Evolutionary conservation across 2,113 vertebrate genomes (phyloP).

Genomic region (Corapipo altera): DNA sequence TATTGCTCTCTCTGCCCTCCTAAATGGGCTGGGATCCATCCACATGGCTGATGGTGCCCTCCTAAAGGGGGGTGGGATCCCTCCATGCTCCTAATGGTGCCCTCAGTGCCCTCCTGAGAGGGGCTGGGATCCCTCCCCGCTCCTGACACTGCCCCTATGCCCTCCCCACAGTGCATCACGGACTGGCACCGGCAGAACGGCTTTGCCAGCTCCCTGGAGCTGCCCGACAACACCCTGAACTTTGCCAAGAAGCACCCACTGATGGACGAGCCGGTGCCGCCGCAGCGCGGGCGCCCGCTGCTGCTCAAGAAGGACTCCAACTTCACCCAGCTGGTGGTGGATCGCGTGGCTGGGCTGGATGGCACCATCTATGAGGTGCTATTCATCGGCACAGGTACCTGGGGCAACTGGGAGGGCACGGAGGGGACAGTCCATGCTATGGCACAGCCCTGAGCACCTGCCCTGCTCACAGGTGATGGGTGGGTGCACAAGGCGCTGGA

Average conservation of each 20-base stretch:
- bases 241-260: constrained; percentile 96
- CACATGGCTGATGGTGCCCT: neutral
- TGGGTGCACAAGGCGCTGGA: constrained; percentile 92
- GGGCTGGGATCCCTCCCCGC: fast-evolving
- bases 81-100: neutral
- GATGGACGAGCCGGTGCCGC: constrained; percentile 85
- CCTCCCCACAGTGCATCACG: constrained; percentile 85
- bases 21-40: neutral
- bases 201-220: constrained; percentile 88
- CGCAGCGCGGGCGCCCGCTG: constrained; percentile 82
- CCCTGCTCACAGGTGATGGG: constrained; percentile 77
- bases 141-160: neutral
- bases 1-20: neutral
- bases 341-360: constrained; percentile 80
- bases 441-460: neutral
- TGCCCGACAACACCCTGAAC: constrained; percentile 93
- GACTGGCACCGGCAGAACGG: constrained; percentile 85
- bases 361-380: constrained; percentile 84
- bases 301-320: constrained; percentile 90
- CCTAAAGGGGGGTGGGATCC: neutral
- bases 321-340: constrained; percentile 90
- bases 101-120: neutral
- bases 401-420: fast-evolving
- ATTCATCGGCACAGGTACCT: constrained; percentile 92
- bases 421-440: neutral